These are phyloP conservation scores for Hylaeus volcanicus DNA, from an alignment of 1,140 invertebrate species.

Conservation along the genomic window DNA sequence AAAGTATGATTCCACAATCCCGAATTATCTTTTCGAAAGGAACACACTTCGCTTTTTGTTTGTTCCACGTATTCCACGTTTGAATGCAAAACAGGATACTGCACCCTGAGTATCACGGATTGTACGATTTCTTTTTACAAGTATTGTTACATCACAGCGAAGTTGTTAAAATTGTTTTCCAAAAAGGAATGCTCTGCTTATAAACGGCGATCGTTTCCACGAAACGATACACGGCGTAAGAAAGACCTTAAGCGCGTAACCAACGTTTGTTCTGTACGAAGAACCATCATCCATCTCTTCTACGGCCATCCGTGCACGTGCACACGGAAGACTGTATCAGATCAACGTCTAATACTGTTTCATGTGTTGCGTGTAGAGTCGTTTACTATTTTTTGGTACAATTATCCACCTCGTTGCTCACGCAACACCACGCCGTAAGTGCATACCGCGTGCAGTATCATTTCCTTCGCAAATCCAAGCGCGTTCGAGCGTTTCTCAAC, in stretches of 20 bases:
- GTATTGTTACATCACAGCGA: conserved; percentile 29
- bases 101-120: neutral
- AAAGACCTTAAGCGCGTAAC: neutral
- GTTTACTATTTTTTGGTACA: conserved; percentile 5
- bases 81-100: neutral
- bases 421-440: neutral
- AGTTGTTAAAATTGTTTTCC: conserved; percentile 8
- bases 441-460: neutral
- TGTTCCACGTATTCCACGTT: neutral
- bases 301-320: conserved; percentile 1
- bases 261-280: conserved; percentile 18
- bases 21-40: too few species aligned
- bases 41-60: too few species aligned
- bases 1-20: too few species aligned
- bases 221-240: neutral
- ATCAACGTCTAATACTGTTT: conserved; percentile 49
- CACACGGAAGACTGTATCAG: conserved; percentile 12
- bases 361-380: conserved; percentile 13
- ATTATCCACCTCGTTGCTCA: neutral
- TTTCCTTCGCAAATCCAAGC: too few species aligned
- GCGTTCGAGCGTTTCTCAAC: too few species aligned
- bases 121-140: neutral
- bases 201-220: neutral
- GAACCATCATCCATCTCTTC: conserved; percentile 7
- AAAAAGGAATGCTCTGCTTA: conserved; percentile 19